Conservation (phyloP, 2,888 invertebrate species). For the Meghimatium bilineatum region DNA sequence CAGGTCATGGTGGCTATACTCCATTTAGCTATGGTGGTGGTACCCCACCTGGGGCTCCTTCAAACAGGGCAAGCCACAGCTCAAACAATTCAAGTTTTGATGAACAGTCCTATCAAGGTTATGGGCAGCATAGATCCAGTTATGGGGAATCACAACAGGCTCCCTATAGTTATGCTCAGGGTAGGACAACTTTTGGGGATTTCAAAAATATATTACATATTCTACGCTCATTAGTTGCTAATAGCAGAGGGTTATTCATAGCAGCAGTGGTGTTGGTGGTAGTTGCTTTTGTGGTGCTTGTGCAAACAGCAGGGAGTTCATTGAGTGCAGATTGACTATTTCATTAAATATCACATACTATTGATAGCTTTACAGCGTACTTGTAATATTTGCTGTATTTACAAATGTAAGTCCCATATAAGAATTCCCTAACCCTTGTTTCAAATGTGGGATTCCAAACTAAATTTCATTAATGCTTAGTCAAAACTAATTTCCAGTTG, state of each 20-base stretch:
- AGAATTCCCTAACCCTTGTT: too few species aligned
- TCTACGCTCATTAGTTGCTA: neutral
- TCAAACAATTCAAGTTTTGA: slow-evolving; percentile 23
- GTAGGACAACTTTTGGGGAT: slow-evolving; percentile 32
- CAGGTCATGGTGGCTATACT: slow-evolving; percentile 21
- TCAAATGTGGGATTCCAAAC: too few species aligned
- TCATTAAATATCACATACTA: neutral
- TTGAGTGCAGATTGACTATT: neutral
- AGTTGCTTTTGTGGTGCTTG: slow-evolving; percentile 9
- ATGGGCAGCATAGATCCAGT: slow-evolving; percentile 24
- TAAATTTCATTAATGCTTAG: too few species aligned
- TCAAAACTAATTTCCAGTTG: too few species aligned
- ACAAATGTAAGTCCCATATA: neutral
- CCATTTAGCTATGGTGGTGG: slow-evolving; percentile 43
- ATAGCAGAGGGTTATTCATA: slow-evolving; percentile 6
- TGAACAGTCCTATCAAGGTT: neutral
- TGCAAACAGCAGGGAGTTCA: neutral
- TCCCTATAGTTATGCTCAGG: slow-evolving; percentile 40
- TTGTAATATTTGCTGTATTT: neutral
- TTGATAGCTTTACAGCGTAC: neutral
- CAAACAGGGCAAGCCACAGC: neutral
- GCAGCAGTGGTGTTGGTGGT: slow-evolving; percentile 3
- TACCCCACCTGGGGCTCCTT: slow-evolving; percentile 18
- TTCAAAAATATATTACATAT: neutral
- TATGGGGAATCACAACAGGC: slow-evolving; percentile 33